Conservation (phyloP, 2,888 invertebrate genomes). For the Athalia circularis region DNA sequence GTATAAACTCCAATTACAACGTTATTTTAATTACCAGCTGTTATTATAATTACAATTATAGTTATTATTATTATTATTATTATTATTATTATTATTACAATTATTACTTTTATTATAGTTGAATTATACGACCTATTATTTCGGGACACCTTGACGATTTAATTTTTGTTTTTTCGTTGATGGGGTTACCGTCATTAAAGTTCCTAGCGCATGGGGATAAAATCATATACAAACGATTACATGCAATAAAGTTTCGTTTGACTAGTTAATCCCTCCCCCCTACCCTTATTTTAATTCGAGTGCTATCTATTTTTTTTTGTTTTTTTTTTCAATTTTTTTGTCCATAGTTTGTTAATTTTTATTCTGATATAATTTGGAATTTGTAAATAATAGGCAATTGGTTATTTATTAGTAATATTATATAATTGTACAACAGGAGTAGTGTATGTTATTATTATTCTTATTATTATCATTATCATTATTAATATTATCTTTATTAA, state of each 20-base stretch:
- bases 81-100: constrained; percentile 47
- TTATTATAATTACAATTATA: constrained; percentile 49
- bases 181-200: constrained; percentile 28
- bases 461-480: constrained; percentile 20
- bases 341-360: neutral
- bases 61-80: constrained; percentile 47
- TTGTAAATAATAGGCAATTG: constrained; percentile 44
- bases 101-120: constrained; percentile 51
- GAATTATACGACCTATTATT: constrained; percentile 32
- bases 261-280: constrained; percentile 5
- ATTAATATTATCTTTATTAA: constrained; percentile 20
- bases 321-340: neutral
- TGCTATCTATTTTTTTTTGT: neutral
- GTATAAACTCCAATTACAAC: constrained; percentile 13
- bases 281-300: neutral
- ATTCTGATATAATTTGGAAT: constrained; percentile 37
- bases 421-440: neutral
- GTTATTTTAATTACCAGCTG: constrained; percentile 45
- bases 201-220: constrained; percentile 44
- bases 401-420: constrained; percentile 31
- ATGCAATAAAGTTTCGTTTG: constrained; percentile 36
- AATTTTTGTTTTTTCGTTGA: neutral
- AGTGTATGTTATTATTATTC: neutral
- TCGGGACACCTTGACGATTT: constrained; percentile 28
- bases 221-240: constrained; percentile 33